These are phyloP conservation scores for Nycticebus coucang DNA, from an alignment of 2,113 vertebrate species.

Conservation along the genomic window DNA sequence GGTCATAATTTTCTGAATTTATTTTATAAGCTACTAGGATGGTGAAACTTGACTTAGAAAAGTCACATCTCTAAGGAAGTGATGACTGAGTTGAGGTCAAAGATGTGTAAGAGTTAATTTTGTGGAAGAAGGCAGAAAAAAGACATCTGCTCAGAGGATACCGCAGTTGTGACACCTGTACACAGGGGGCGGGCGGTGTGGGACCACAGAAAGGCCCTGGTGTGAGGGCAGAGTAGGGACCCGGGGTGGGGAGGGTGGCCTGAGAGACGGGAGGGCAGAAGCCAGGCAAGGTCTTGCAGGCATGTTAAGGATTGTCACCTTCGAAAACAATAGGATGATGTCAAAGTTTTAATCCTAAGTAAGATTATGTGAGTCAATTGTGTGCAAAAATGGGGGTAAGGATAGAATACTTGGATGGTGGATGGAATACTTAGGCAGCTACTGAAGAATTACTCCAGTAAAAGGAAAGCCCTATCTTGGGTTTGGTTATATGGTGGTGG, in stretches of 20 bases:
- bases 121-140: conserved; percentile 9
- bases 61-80: neutral
- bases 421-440: neutral
- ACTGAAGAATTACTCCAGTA: neutral
- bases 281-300: neutral
- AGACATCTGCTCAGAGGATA: neutral
- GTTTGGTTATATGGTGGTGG: neutral
- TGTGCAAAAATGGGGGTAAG: neutral
- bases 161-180: neutral
- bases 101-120: neutral
- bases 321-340: neutral
- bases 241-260: neutral
- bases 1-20: neutral
- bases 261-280: neutral
- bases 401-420: neutral
- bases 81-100: neutral
- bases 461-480: neutral
- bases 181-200: neutral
- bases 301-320: neutral
- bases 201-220: neutral
- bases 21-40: neutral
- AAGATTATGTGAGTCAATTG: neutral
- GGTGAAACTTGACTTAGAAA: neutral
- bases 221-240: neutral
- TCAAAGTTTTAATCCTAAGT: neutral